A percentile compares a stretch with the other conserved stretches of the same genome.
Evolutionary conservation across 1,140 invertebrate genomes (phyloP).

Genomic region (Trichonephila clavipes): DNA sequence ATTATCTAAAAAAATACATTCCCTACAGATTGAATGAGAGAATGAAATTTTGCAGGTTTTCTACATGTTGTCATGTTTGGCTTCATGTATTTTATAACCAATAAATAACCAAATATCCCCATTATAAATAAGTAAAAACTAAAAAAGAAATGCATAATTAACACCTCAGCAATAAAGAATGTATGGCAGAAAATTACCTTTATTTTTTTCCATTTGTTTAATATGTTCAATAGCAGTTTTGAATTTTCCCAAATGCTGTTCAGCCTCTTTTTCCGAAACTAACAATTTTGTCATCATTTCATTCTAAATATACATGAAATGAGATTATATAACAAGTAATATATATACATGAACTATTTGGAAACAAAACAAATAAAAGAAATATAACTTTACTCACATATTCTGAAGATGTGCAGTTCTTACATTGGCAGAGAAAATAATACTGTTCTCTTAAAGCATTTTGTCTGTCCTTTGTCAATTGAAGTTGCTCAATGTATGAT

Average conservation of each 20-base stretch:
- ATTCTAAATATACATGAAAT: constrained; percentile 2
- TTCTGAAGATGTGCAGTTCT: constrained; percentile 86
- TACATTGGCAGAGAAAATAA: constrained; percentile 92
- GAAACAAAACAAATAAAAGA: neutral
- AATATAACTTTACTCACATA: constrained; percentile 79
- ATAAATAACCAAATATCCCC: too few species aligned
- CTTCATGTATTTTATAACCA: too few species aligned
- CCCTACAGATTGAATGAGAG: too few species aligned
- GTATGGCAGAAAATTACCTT: constrained; percentile 2
- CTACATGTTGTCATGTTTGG: too few species aligned
- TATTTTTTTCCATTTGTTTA: constrained; percentile 19
- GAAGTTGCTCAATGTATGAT: constrained; percentile 91
- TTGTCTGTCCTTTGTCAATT: constrained; percentile 85
- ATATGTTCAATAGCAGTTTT: neutral
- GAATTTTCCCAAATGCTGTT: neutral
- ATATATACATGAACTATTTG: neutral
- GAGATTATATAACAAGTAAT: neutral
- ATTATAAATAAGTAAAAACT: too few species aligned
- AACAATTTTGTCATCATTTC: constrained; percentile 8
- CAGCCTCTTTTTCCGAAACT: neutral
- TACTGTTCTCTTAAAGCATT: constrained; percentile 87
- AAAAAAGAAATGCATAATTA: too few species aligned
- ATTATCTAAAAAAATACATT: too few species aligned
- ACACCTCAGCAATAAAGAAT: too few species aligned
- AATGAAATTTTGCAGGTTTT: too few species aligned